Conservation (phyloP, 2,797 vertebrate species). For the Acrocephalus scirpaceus region DNA sequence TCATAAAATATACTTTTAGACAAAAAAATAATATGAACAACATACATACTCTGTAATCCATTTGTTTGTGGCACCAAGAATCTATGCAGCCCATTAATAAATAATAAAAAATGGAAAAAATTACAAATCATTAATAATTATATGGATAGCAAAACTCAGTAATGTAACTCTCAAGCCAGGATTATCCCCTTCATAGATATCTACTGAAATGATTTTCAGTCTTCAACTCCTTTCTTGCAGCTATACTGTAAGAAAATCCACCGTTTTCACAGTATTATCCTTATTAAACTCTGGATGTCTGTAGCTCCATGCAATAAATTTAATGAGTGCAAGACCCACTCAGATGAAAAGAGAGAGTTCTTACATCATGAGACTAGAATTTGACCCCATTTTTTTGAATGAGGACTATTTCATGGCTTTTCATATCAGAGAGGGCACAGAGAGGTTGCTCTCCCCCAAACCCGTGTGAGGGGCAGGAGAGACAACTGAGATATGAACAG, state of each 20-base stretch:
- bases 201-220: not conserved
- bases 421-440: not conserved
- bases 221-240: not conserved
- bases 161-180: not conserved
- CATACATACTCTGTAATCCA: not conserved
- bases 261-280: not conserved
- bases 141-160: not conserved
- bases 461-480: fast-evolving
- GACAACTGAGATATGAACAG: not conserved
- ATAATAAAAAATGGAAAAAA: not conserved
- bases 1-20: not conserved
- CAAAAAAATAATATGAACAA: not conserved
- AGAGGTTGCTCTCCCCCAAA: fast-evolving
- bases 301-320: not conserved
- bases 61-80: not conserved
- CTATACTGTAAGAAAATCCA: not conserved
- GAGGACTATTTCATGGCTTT: not conserved
- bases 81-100: not conserved
- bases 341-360: not conserved
- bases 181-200: not conserved
- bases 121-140: not conserved
- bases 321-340: not conserved
- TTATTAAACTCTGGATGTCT: not conserved
- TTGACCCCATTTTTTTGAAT: not conserved
- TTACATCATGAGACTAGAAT: not conserved